Evolutionary conservation across 2,797 vertebrate genomes (phyloP).

Genomic region (Gila robusta): DNA sequence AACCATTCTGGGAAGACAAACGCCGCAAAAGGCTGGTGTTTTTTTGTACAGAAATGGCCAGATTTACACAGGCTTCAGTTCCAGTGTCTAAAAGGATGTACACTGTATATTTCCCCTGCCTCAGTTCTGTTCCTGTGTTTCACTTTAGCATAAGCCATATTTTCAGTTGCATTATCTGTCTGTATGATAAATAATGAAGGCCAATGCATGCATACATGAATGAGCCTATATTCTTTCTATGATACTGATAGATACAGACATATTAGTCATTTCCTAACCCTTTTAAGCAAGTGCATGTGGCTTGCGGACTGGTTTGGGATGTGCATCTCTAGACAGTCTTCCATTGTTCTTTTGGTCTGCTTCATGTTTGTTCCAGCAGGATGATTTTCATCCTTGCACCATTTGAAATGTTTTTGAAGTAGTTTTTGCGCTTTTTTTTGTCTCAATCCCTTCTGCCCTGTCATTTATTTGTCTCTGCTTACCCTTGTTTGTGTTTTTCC

Average conservation of each 20-base stretch:
- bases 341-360: neutral
- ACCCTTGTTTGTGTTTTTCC: slow-evolving; percentile 65
- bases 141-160: slow-evolving; percentile 35
- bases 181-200: neutral
- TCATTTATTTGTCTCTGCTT: slow-evolving; percentile 66
- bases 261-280: neutral
- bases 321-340: neutral
- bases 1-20: slow-evolving; percentile 33
- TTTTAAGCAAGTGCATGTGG: slow-evolving; percentile 20
- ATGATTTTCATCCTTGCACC: neutral
- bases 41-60: slow-evolving; percentile 56
- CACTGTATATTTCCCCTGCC: neutral
- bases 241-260: neutral
- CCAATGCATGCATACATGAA: neutral
- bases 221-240: neutral
- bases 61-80: slow-evolving; percentile 67
- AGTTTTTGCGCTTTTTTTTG: neutral
- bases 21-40: neutral
- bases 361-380: neutral
- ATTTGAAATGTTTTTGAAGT: neutral
- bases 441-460: slow-evolving; percentile 51
- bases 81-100: slow-evolving; percentile 52
- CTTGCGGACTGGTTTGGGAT: slow-evolving; percentile 20
- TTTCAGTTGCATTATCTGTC: slow-evolving; percentile 31
- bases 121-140: slow-evolving; percentile 59